Evolutionary conservation across 2,797 vertebrate genomes (phyloP).

Genomic region (Cirrhinus molitorella): DNA sequence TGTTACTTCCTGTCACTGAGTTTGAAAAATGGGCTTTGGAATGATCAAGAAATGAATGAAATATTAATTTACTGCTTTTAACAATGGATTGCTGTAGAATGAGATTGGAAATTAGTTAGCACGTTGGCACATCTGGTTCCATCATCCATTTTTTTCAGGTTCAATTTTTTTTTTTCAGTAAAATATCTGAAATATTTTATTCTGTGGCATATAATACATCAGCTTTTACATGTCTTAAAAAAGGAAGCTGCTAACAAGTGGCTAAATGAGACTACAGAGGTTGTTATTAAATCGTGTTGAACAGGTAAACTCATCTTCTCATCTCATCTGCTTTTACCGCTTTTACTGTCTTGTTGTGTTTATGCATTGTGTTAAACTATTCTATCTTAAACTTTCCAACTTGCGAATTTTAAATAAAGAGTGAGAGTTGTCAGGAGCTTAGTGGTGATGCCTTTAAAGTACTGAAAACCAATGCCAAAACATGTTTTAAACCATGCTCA

Average conservation of each 20-base stretch:
- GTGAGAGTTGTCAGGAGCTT: too few relatives aligned
- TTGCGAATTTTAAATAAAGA: too few relatives aligned
- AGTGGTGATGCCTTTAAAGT: too few relatives aligned
- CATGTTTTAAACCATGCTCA: too few relatives aligned
- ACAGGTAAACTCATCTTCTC: neutral
- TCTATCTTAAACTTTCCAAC: too few relatives aligned
- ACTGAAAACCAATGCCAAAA: too few relatives aligned
- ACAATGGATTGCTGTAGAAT: neutral
- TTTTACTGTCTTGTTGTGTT: neutral
- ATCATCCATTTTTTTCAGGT: too few relatives aligned
- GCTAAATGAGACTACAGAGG: neutral
- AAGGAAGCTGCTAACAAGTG: neutral
- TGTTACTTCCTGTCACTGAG: slow-evolving; percentile 36
- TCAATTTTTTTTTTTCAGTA: neutral
- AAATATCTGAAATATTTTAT: neutral
- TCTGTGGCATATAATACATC: neutral
- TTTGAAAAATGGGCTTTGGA: slow-evolving; percentile 27
- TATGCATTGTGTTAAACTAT: neutral
- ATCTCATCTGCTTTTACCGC: too few relatives aligned
- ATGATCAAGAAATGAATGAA: neutral
- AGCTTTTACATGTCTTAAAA: neutral
- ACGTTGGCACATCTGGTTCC: neutral
- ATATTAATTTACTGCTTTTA: slow-evolving; percentile 5
- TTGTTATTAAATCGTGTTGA: neutral
- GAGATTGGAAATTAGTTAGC: neutral